Conservation (phyloP, 2,113 vertebrate species). For the Brachyhypopomus gauderio region DNA sequence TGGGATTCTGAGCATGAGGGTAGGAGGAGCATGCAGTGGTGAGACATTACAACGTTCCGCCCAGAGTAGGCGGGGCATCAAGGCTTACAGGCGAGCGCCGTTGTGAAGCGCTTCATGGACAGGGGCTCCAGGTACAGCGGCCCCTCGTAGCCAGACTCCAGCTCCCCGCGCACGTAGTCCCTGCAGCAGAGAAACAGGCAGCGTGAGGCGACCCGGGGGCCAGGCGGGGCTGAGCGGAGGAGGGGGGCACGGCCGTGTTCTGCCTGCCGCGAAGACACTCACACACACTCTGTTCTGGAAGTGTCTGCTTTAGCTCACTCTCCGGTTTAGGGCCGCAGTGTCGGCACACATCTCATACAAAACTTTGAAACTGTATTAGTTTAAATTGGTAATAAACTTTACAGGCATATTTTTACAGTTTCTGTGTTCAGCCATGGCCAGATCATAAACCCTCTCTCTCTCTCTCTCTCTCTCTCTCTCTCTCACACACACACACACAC, state of each 20-base stretch:
- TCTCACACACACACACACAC: too few relatives aligned
- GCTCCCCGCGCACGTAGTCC: slow-evolving; percentile 94
- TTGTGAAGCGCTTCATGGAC: slow-evolving; percentile 96
- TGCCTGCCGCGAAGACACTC: background rate
- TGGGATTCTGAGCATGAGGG: too few relatives aligned
- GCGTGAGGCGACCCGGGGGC: background rate
- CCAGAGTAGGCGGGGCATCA: background rate
- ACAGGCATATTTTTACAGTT: too few relatives aligned
- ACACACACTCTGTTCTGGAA: slow-evolving; percentile 20
- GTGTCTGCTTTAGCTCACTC: slow-evolving; percentile 6
- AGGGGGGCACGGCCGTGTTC: background rate
- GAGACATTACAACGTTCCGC: background rate
- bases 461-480: too few relatives aligned
- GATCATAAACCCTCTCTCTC: too few relatives aligned
- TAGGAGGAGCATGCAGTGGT: background rate
- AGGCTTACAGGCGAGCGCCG: slow-evolving; percentile 90
- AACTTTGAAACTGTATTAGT: too few relatives aligned
- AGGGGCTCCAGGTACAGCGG: slow-evolving; percentile 95
- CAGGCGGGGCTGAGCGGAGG: too few relatives aligned
- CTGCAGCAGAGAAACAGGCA: slow-evolving; percentile 67
- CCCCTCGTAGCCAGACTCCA: slow-evolving; percentile 94
- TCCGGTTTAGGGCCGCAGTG: background rate
- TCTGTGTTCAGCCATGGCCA: too few relatives aligned
- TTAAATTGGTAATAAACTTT: too few relatives aligned
- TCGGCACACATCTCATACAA: too few relatives aligned